Base-by-base conservation (phyloP, 2,797 vertebrate genomes). In the Triplophysa yarkandensis region DNA sequence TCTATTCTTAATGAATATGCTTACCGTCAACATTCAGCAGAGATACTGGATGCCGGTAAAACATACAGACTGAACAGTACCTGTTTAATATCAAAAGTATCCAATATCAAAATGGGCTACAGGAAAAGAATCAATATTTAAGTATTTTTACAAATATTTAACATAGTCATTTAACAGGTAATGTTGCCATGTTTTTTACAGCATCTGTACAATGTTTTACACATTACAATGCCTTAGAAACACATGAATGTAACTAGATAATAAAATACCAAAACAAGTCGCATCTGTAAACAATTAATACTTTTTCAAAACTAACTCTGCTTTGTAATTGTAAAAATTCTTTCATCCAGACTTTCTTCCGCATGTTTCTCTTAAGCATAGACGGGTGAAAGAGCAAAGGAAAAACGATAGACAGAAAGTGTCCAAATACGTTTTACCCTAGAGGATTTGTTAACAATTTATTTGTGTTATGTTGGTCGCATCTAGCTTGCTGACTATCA, bases 81-180 rank as follows among this genome's bases (percentile, higher is more conserved):
- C 13, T 27, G 2, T 46, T 44, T 44, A 39, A 39, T 39, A 14
- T 55, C 25, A 16, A 55, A 7, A 6, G 23, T 55, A 81, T 71
- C 57, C 50, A 32, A 76, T 25, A 50, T 68, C 2, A 2, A 36
- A 36, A 2, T 9, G 68, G 41, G 7, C 78, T 67, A 19, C 62
- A 57, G 41, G 66, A 54, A 76, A 75, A 67, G 7, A 32, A 68
- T 68, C 32, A 44, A 41, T 68, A 57, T 75, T 67, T 68, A 71
- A n/a, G 30, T 41, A 36, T 36, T 36, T 41, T 3, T 4, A 32
- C 32, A 32, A 41, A 14, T 41, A 14, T 41, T 14, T 7, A 3
- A 36, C 9, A 36, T 3, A 36, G 11, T 8, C 13, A 34, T 39
- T 16, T 2, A 46, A 30, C 25, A 3, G 19, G n/a, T 5, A 6